A percentile compares a stretch with the other conserved stretches of the same genome.
These are phyloP conservation scores for Crepidodera aurea DNA, from an alignment of 2,888 invertebrate genomes.

Conservation along the genomic window DNA sequence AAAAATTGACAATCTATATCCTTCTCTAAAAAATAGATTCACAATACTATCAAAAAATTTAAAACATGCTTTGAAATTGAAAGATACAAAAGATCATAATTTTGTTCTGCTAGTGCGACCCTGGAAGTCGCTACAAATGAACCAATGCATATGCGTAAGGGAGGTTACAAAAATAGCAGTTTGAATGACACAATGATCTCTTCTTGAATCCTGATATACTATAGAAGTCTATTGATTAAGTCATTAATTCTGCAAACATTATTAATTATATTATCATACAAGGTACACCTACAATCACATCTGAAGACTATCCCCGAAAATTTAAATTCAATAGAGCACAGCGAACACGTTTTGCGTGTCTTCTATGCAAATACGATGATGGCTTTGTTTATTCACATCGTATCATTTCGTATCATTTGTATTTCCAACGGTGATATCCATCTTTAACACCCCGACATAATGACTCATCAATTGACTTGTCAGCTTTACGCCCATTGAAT, in stretches of 20 bases:
- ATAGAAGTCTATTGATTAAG: no score
- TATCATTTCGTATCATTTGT: conserved; percentile 36
- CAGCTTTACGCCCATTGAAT: conserved; percentile 38
- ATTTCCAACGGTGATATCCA: conserved; percentile 43
- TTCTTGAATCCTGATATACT: no score
- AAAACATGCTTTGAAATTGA: no score
- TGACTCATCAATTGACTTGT: conserved; percentile 49
- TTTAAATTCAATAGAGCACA: conserved; percentile 4
- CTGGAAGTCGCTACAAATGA: not conserved
- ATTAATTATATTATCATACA: not conserved
- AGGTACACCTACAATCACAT: conserved; percentile 2
- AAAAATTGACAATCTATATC: no score
- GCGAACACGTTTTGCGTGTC: not conserved
- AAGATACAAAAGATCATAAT: no score
- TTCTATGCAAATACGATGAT: conserved; percentile 5
- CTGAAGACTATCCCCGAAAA: conserved; percentile 8
- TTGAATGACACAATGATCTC: conserved; percentile 24
- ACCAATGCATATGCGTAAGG: not conserved
- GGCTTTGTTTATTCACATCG: conserved; percentile 42
- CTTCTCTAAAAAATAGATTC: no score
- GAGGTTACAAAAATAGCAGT: conserved; percentile 18
- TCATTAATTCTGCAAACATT: not conserved
- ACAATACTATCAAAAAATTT: no score
- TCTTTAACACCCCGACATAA: conserved; percentile 48
- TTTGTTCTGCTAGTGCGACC: not conserved